Percentiles rank a stretch among this genome's conserved stretches.
Evolutionary conservation across 2,888 invertebrate species (phyloP).

Genomic region (Cephus nigrinus): DNA sequence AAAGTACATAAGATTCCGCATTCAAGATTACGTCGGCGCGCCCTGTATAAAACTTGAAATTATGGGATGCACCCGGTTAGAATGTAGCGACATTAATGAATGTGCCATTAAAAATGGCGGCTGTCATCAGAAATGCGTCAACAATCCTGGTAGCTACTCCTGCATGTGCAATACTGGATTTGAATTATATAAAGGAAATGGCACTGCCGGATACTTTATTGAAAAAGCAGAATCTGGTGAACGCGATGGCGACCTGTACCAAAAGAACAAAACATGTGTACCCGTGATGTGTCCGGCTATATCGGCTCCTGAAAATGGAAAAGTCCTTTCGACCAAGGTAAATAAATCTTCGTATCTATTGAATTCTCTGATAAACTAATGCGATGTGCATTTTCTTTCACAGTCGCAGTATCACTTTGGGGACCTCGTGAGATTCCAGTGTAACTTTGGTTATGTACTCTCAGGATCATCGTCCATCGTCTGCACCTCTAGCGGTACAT

Average conservation of each 20-base stretch:
- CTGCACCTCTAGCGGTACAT: conserved; percentile 89
- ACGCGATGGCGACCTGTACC: conserved; percentile 88
- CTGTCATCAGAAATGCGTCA: conserved; percentile 93
- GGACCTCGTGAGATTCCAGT: conserved; percentile 90
- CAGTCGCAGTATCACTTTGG: conserved; percentile 86
- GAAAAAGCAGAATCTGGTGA: conserved; percentile 87
- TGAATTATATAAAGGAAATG: conserved; percentile 87
- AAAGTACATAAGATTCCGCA: conserved; percentile 85
- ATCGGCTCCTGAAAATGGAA: conserved; percentile 85
- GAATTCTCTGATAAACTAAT: not conserved
- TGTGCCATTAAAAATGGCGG: conserved; percentile 89
- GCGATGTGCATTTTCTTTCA: conserved; percentile 15
- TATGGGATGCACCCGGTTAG: conserved; percentile 92
- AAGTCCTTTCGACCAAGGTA: conserved; percentile 81
- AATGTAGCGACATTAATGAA: conserved; percentile 90
- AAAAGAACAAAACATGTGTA: conserved; percentile 94
- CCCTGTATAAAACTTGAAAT: conserved; percentile 91
- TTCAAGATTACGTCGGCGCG: conserved; percentile 86
- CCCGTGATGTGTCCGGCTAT: conserved; percentile 89
- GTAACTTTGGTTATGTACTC: conserved; percentile 94
- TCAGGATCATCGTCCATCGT: conserved; percentile 86
- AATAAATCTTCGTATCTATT: not conserved
- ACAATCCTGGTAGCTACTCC: conserved; percentile 86
- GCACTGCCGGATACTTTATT: conserved; percentile 88
- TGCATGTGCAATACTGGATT: conserved; percentile 93